A percentile compares a stretch with the other conserved stretches of the same genome.
Evolutionary conservation across 1,140 invertebrate species (phyloP).

Genomic region (Drosophila erecta): DNA sequence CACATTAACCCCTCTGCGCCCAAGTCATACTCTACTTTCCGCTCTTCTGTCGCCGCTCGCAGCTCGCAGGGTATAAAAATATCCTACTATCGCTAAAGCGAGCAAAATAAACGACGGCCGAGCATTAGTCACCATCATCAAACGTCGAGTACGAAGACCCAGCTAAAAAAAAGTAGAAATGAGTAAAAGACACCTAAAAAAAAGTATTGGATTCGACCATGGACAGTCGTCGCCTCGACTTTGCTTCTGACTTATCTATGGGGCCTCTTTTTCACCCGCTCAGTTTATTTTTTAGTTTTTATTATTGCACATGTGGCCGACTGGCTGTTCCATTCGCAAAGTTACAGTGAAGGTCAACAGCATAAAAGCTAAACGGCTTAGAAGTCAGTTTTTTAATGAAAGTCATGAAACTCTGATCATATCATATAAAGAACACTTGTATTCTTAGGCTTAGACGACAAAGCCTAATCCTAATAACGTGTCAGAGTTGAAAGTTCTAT

Average conservation of each 20-base stretch:
- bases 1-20: constrained; percentile 27
- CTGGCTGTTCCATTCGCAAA: constrained; percentile 15
- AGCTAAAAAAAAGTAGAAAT: constrained; percentile 11
- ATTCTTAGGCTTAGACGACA: too few species aligned
- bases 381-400: too few species aligned
- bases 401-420: too few species aligned
- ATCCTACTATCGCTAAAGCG: constrained; percentile 45
- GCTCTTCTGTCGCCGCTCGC: not conserved
- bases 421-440: too few species aligned
- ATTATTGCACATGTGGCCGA: constrained; percentile 18
- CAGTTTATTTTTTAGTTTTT: not conserved
- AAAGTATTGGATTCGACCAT: constrained; percentile 33
- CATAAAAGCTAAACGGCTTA: not conserved
- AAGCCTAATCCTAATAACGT: too few species aligned
- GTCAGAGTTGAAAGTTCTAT: too few species aligned
- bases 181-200: constrained; percentile 9
- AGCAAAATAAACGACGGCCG: constrained; percentile 4
- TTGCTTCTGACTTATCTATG: constrained; percentile 43
- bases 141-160: constrained; percentile 12
- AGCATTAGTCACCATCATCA: constrained; percentile 40
- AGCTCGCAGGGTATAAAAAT: constrained; percentile 31
- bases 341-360: not conserved
- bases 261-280: constrained; percentile 2
- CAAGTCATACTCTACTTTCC: constrained; percentile 11
- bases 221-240: constrained; percentile 42